Evolutionary conservation across 2,888 invertebrate genomes (phyloP).

Genomic region (Athalia circularis): DNA sequence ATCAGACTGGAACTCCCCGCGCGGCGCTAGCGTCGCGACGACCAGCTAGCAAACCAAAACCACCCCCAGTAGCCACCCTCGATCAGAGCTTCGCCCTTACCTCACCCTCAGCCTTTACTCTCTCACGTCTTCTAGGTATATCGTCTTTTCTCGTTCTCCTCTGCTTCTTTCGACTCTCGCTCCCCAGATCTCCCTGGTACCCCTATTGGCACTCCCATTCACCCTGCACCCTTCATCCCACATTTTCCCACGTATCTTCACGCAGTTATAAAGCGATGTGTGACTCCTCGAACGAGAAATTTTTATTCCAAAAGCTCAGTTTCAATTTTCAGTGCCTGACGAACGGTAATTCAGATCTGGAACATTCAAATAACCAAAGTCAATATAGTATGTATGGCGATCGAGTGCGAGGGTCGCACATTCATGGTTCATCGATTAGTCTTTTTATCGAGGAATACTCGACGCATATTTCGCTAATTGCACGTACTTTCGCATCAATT

Average conservation of each 20-base stretch:
- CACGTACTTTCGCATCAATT: too few species aligned
- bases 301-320: constrained; percentile 1
- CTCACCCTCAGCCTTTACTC: constrained; percentile 26
- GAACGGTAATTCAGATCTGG: too few species aligned
- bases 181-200: background rate
- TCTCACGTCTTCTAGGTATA: constrained; percentile 9
- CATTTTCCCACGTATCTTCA: constrained; percentile 53
- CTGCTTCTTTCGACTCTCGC: constrained; percentile 1
- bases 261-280: constrained; percentile 44
- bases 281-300: constrained; percentile 49
- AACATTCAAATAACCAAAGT: too few species aligned
- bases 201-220: too few species aligned
- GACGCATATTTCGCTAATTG: too few species aligned
- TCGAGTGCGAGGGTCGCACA: too few species aligned
- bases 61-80: constrained; percentile 53
- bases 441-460: too few species aligned
- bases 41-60: constrained; percentile 61
- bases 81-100: background rate
- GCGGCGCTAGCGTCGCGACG: constrained; percentile 70
- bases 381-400: too few species aligned
- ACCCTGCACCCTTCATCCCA: constrained; percentile 48
- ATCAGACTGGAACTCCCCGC: constrained; percentile 68
- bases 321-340: too few species aligned
- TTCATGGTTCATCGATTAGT: too few species aligned
- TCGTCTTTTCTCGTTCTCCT: constrained; percentile 18